Evolutionary conservation across 2,888 invertebrate genomes (phyloP).

Genomic region (Conus canariensis): DNA sequence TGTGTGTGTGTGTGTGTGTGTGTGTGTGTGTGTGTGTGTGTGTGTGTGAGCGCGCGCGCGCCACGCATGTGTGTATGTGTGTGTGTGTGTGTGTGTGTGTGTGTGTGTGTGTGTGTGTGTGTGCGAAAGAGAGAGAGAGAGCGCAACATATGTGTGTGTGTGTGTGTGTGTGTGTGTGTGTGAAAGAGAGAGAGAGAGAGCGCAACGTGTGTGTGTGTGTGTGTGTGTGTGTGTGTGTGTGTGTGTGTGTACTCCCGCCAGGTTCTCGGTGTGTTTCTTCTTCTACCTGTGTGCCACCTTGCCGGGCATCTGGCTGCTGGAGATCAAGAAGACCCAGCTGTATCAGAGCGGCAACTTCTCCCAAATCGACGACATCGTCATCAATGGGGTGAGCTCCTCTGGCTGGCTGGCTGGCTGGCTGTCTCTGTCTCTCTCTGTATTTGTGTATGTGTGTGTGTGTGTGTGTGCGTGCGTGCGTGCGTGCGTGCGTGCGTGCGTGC

Average conservation of each 20-base stretch:
- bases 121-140: too few species aligned
- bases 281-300: slow-evolving; percentile 59
- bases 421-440: too few species aligned
- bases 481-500: too few species aligned
- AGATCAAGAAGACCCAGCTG: slow-evolving; percentile 52
- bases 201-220: neutral
- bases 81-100: too few species aligned
- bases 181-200: too few species aligned
- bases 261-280: slow-evolving; percentile 64
- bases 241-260: slow-evolving; percentile 40
- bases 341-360: slow-evolving; percentile 40
- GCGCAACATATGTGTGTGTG: too few species aligned
- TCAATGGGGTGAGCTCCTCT: slow-evolving; percentile 40
- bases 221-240: neutral
- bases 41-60: too few species aligned
- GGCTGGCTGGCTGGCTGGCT: neutral
- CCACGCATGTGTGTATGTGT: too few species aligned
- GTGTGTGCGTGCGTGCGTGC: neutral
- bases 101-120: too few species aligned
- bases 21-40: too few species aligned
- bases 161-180: too few species aligned
- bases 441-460: neutral
- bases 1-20: too few species aligned
- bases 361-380: slow-evolving; percentile 32
- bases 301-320: slow-evolving; percentile 63